A percentile compares a stretch with the other conserved stretches of the same genome.
Evolutionary conservation across 2,113 vertebrate species (phyloP).

Genomic region (Varanus komodoensis): DNA sequence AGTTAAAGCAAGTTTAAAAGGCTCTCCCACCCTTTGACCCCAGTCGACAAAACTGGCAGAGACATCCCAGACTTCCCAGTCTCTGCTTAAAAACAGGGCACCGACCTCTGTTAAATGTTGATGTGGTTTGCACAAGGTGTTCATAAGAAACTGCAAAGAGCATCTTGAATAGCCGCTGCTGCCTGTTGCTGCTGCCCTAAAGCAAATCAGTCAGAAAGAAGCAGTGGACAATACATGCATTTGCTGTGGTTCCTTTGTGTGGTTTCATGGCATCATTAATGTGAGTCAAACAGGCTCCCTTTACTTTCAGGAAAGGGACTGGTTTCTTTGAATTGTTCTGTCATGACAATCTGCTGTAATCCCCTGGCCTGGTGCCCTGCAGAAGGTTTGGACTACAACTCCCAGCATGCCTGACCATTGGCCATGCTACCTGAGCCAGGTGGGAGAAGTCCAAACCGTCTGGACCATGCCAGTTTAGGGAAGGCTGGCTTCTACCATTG

Average conservation of each 20-base stretch:
- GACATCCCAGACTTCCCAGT: background rate
- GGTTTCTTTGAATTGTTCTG: background rate
- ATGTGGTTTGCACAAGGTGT: too few relatives aligned
- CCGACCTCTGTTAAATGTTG: background rate
- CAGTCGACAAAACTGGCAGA: background rate
- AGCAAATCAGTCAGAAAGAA: background rate
- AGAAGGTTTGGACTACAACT: too few relatives aligned
- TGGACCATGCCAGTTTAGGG: too few relatives aligned
- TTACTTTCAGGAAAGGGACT: background rate
- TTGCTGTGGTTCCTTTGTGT: background rate
- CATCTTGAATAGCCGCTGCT: background rate
- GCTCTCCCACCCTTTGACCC: background rate
- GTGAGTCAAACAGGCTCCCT: background rate
- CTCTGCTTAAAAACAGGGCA: background rate
- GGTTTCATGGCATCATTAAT: background rate
- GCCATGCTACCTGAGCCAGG: too few relatives aligned
- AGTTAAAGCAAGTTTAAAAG: background rate
- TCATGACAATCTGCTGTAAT: too few relatives aligned
- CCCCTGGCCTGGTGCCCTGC: too few relatives aligned
- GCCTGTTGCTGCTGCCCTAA: background rate
- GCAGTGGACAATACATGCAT: background rate
- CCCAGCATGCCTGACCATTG: too few relatives aligned
- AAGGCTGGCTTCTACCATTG: too few relatives aligned
- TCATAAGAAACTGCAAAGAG: background rate
- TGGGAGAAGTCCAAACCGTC: too few relatives aligned